Conservation (phyloP, 2,888 invertebrate species). For the Hemithea aestivaria region DNA sequence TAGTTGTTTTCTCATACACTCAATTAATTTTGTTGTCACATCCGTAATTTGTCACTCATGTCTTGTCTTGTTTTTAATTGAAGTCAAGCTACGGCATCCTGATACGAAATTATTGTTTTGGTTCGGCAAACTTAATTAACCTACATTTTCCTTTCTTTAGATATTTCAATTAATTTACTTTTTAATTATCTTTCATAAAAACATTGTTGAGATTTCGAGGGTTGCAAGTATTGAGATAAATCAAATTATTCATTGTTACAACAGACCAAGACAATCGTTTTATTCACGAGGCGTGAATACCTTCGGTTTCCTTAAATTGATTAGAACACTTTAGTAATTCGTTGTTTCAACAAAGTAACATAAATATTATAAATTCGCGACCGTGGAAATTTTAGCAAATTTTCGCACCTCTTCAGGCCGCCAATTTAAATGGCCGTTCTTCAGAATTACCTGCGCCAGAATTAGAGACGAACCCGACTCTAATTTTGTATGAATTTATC, state of each 20-base stretch:
- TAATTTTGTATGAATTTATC: slow-evolving; percentile 21
- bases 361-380: slow-evolving; percentile 30
- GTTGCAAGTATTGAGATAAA: slow-evolving; percentile 11
- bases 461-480: slow-evolving; percentile 11
- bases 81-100: slow-evolving; percentile 35
- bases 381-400: slow-evolving; percentile 20
- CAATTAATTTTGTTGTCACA: no score
- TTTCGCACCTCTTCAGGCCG: slow-evolving; percentile 13
- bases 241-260: slow-evolving; percentile 24
- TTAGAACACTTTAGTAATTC: slow-evolving; percentile 38
- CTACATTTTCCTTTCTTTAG: slow-evolving; percentile 12
- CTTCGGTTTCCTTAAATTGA: slow-evolving; percentile 38
- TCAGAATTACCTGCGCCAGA: slow-evolving; percentile 21
- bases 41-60: not conserved
- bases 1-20: no score
- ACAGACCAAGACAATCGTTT: slow-evolving; percentile 17
- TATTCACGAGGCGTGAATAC: slow-evolving; percentile 27
- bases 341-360: slow-evolving; percentile 30
- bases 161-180: slow-evolving; percentile 19
- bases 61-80: slow-evolving; percentile 10
- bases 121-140: slow-evolving; percentile 38
- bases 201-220: slow-evolving; percentile 5
- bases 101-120: slow-evolving; percentile 36
- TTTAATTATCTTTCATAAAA: slow-evolving; percentile 4
- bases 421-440: slow-evolving; percentile 23